These are phyloP conservation scores for Zosterops lateralis DNA, from an alignment of 2,113 vertebrate genomes.

Conservation along the genomic window DNA sequence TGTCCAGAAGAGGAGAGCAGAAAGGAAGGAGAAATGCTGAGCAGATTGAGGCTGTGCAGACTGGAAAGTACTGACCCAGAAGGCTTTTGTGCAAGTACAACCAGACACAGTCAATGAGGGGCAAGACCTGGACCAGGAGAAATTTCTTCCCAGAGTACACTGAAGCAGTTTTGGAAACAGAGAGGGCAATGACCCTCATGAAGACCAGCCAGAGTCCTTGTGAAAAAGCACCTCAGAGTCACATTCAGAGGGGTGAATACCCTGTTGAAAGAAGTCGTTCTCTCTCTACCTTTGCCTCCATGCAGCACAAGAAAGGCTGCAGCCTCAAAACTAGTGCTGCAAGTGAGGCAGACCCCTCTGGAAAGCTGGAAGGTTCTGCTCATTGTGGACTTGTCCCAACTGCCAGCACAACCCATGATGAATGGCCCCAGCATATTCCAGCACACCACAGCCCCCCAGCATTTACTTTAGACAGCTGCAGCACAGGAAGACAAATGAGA, in stretches of 20 bases:
- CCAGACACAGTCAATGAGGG: not conserved
- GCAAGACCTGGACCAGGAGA: not conserved
- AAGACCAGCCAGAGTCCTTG: not conserved
- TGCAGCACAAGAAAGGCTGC: not conserved
- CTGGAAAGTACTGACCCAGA: not conserved
- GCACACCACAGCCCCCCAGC: not conserved
- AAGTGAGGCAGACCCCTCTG: not conserved
- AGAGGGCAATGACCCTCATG: not conserved
- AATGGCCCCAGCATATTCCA: not conserved
- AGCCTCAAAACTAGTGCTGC: not conserved
- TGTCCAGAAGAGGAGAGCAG: not conserved
- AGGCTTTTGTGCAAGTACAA: not conserved
- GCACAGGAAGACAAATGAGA: slow-evolving; percentile 35
- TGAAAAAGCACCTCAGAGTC: not conserved
- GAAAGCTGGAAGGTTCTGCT: not conserved
- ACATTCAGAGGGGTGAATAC: not conserved
- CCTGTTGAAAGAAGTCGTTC: not conserved
- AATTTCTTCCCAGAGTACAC: not conserved
- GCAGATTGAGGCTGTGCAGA: not conserved
- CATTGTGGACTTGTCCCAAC: not conserved
- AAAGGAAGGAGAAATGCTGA: not conserved
- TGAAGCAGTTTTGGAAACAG: not conserved
- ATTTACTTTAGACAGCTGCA: slow-evolving; percentile 2
- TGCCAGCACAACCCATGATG: not conserved
- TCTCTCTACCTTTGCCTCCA: not conserved